Evolutionary conservation across 2,888 invertebrate genomes (phyloP).

Genomic region (Dryocosmus kuriphilus): DNA sequence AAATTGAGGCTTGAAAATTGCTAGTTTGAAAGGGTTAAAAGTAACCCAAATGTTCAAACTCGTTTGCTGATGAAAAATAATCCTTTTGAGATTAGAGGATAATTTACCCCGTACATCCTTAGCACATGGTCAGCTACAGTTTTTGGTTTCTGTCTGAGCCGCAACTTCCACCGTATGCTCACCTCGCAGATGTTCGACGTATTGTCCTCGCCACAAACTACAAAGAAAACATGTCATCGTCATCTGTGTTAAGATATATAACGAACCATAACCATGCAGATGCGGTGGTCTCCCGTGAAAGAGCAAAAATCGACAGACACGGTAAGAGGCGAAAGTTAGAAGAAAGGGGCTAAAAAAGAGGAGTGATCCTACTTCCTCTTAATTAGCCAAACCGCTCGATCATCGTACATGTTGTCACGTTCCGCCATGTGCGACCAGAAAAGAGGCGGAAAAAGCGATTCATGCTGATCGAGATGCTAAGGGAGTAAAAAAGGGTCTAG

Average conservation of each 20-base stretch:
- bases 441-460: slow-evolving; percentile 46
- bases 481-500: slow-evolving; percentile 22
- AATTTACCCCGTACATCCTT: slow-evolving; percentile 19
- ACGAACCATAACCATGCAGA: slow-evolving; percentile 53
- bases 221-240: slow-evolving; percentile 56
- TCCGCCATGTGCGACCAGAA: slow-evolving; percentile 53
- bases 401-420: slow-evolving; percentile 51
- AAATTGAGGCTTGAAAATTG: background rate
- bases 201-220: slow-evolving; percentile 53
- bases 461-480: slow-evolving; percentile 9
- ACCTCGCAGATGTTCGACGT: slow-evolving; percentile 58
- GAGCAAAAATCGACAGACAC: slow-evolving; percentile 48
- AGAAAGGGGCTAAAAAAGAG: background rate
- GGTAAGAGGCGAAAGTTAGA: background rate
- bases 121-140: slow-evolving; percentile 29
- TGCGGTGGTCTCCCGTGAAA: slow-evolving; percentile 56
- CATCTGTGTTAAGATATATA: slow-evolving; percentile 53
- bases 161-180: slow-evolving; percentile 36
- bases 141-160: slow-evolving; percentile 3
- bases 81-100: slow-evolving; percentile 25
- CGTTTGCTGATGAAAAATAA: slow-evolving; percentile 18
- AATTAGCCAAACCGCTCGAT: slow-evolving; percentile 57
- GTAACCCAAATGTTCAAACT: slow-evolving; percentile 8
- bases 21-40: slow-evolving; percentile 18
- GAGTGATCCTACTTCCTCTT: slow-evolving; percentile 43